Evolutionary conservation across 2,797 vertebrate species (phyloP).

Genomic region (Chelon auratus): DNA sequence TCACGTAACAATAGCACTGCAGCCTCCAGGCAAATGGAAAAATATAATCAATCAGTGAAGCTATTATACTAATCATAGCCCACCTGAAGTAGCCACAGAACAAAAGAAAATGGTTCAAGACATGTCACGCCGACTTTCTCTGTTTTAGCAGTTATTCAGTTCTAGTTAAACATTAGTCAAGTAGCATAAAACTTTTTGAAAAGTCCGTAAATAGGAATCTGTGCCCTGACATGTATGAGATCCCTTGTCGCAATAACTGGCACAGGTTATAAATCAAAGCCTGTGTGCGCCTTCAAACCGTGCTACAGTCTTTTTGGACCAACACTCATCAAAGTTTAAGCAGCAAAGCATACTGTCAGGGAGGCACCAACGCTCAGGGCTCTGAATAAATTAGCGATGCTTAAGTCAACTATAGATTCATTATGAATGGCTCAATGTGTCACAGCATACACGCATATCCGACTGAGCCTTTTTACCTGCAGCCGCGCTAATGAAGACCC

Average conservation of each 20-base stretch:
- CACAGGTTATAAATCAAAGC: constrained; percentile 1
- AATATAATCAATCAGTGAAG: constrained; percentile 19
- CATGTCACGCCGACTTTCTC: neutral
- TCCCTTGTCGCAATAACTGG: too few relatives aligned
- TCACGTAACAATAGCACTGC: constrained; percentile 27
- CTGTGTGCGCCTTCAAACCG: constrained; percentile 22
- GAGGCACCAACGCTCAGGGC: constrained; percentile 45
- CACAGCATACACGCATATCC: constrained; percentile 51
- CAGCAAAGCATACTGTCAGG: constrained; percentile 40
- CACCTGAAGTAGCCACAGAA: neutral
- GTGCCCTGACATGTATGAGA: neutral
- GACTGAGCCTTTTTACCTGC: constrained; percentile 53
- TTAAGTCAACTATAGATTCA: constrained; percentile 77
- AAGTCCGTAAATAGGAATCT: neutral
- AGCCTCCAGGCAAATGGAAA: constrained; percentile 32
- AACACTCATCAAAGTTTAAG: constrained; percentile 61
- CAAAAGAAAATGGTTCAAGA: neutral
- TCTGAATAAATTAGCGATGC: constrained; percentile 72
- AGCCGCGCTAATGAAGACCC: constrained; percentile 52
- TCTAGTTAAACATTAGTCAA: neutral
- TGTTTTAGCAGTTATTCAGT: neutral
- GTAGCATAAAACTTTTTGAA: neutral
- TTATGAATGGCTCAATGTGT: constrained; percentile 70
- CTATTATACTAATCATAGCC: constrained; percentile 6
- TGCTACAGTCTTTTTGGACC: constrained; percentile 29